phyloP scores from a whole-genome alignment of 2,888 invertebrate genomes.

The Himalopsyche kuldschensis region DNA sequence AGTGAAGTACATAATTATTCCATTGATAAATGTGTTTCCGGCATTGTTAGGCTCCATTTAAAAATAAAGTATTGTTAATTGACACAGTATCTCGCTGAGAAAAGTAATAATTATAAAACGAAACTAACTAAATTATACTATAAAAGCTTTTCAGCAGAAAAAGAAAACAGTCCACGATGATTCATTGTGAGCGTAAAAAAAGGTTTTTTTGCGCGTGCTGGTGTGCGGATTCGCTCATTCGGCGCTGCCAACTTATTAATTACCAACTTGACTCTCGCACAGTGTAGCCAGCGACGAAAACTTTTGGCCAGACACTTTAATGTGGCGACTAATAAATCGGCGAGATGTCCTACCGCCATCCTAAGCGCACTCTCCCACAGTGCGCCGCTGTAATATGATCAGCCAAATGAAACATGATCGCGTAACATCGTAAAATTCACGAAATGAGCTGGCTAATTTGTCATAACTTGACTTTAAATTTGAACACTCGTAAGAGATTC shows the following conservation, averaged over 20 bases:
- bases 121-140: neutral
- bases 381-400: neutral
- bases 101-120: neutral
- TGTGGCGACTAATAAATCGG: slow-evolving; percentile 32
- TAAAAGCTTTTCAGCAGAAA: neutral
- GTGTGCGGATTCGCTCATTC: neutral
- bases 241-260: slow-evolving; percentile 7
- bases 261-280: slow-evolving; percentile 4
- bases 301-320: slow-evolving; percentile 26
- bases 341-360: neutral
- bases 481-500: no score
- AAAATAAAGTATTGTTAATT: neutral
- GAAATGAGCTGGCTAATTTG: no score
- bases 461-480: no score
- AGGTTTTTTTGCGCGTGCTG: neutral
- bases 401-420: neutral
- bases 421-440: no score
- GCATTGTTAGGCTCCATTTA: no score
- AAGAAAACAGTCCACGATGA: neutral
- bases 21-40: no score
- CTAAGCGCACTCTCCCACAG: neutral
- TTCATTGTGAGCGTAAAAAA: neutral
- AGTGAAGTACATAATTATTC: no score
- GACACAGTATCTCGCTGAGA: neutral
- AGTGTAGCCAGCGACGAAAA: slow-evolving; percentile 1